Base-by-base conservation (phyloP, 2,113 vertebrate species). In the Alouatta palliata region DNA sequence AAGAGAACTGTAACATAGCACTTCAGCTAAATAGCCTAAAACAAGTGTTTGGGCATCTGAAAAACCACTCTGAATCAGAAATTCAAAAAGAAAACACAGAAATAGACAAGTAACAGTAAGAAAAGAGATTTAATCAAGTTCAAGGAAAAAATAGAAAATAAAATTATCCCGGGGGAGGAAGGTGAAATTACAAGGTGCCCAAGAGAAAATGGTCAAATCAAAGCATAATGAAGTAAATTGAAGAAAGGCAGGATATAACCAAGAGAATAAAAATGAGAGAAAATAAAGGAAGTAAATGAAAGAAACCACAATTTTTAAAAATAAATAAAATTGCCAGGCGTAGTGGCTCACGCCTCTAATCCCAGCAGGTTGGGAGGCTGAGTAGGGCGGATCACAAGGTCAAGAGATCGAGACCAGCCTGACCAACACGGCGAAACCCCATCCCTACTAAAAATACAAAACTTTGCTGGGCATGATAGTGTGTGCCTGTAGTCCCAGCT, bases 81-180 rank as follows among this genome's bases (percentile, higher is more conserved):
- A 85, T 52, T 89, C 58, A 89, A 40, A 93, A 79, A 47, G 61
- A 77, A 77, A 95, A 91, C 56, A 82, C 4, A 77, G 58, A 94
- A 73, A 71, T 71, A 27, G 19, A 37, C 32, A 94, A 91, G 88
- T 16, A 64, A 35, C 2, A 47, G 70, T n/a, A 85, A 68, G 25
- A 91, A 89, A 77, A 21, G 10, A 43, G 58, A 85, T 58, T 70
- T 73, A n/a, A 56, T 19, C 94, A 66, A 73, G n/a, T 23, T 83
- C 79, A 58, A 64, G 66, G 23, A 25, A 79, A 88, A 30, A 91
- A 83, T 21, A 8, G n/a, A 85, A 61, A 49, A 80, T 16, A 73
- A 80, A 89, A 90, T 68, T 85, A 81, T 52, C 21, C 76, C 66
- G 45, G 43, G 43, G 40, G 88, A 86, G 2, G 37, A 85, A 90